These are phyloP conservation scores for Carcinoscorpius rotundicauda DNA, from an alignment of 1,140 invertebrate genomes.

Conservation along the genomic window DNA sequence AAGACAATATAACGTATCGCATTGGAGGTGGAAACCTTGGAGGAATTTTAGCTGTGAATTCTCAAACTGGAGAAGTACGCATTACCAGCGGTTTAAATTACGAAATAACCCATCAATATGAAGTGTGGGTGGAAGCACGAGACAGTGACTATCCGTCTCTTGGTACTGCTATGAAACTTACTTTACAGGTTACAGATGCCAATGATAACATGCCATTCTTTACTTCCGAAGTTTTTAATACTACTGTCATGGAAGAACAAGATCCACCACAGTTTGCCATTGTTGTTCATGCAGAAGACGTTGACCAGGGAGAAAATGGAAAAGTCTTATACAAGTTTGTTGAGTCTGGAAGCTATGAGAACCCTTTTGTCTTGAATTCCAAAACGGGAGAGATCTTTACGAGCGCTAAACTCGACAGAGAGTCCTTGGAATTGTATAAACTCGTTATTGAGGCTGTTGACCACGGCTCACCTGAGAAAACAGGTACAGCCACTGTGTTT, in stretches of 20 bases:
- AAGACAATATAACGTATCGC: slow-evolving; percentile 45
- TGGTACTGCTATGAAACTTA: slow-evolving; percentile 50
- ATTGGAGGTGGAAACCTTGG: slow-evolving; percentile 86
- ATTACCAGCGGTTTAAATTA: slow-evolving; percentile 70
- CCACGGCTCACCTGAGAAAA: slow-evolving; percentile 63
- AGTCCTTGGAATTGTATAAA: slow-evolving; percentile 68
- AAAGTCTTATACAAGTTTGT: slow-evolving; percentile 62
- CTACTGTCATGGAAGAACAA: slow-evolving; percentile 72
- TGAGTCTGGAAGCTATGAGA: slow-evolving; percentile 33
- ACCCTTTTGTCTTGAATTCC: slow-evolving; percentile 62
- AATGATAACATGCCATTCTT: slow-evolving; percentile 81
- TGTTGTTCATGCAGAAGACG: slow-evolving; percentile 67
- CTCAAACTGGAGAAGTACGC: slow-evolving; percentile 58
- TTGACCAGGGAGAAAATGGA: slow-evolving; percentile 75
- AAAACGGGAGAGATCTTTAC: slow-evolving; percentile 74
- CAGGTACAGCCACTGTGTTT: slow-evolving; percentile 69
- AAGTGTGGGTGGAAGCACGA: slow-evolving; percentile 83
- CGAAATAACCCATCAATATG: slow-evolving; percentile 66
- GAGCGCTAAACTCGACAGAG: slow-evolving; percentile 68
- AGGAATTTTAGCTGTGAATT: slow-evolving; percentile 66
- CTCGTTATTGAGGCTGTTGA: slow-evolving; percentile 76
- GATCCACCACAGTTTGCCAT: slow-evolving; percentile 60
- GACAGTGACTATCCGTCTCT: slow-evolving; percentile 69
- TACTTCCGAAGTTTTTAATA: slow-evolving; percentile 57
- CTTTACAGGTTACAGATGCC: slow-evolving; percentile 74